phyloP scores from a whole-genome alignment of 2,113 vertebrate species.

The Chaetorhynchus papuensis region DNA sequence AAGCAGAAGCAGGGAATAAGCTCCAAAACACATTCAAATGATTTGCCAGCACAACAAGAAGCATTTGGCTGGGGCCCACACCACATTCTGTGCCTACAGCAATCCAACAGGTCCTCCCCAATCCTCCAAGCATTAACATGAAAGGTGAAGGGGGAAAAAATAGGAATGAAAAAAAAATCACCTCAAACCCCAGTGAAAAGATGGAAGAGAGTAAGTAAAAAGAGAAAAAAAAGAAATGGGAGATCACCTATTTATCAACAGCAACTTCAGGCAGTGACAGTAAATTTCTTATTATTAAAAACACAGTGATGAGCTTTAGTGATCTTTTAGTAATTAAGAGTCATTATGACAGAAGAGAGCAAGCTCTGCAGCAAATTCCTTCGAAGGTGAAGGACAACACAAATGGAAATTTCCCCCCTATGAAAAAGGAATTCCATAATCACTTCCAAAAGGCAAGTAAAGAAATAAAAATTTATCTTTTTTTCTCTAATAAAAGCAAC shows the following conservation, averaged over 20 bases:
- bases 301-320: not conserved
- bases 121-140: not conserved
- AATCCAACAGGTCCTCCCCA: not conserved
- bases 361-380: not conserved
- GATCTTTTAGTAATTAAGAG: not conserved
- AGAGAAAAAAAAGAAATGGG: fast-evolving
- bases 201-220: not conserved
- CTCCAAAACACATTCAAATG: not conserved
- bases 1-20: not conserved
- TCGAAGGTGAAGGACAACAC: not conserved
- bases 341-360: not conserved
- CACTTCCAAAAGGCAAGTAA: not conserved
- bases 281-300: not conserved
- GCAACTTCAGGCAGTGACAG: not conserved
- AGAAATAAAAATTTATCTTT: not conserved
- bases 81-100: not conserved
- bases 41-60: not conserved
- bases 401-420: not conserved
- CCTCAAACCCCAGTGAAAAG: not conserved
- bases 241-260: not conserved
- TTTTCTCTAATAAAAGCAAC: not conserved
- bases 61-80: not conserved
- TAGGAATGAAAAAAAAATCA: not conserved
- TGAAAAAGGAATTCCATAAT: not conserved
- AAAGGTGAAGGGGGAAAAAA: not conserved